A percentile compares a stretch with the other conserved stretches of the same genome.
Evolutionary conservation across 1,140 invertebrate species (phyloP).

Genomic region (Drosophila asahinai): DNA sequence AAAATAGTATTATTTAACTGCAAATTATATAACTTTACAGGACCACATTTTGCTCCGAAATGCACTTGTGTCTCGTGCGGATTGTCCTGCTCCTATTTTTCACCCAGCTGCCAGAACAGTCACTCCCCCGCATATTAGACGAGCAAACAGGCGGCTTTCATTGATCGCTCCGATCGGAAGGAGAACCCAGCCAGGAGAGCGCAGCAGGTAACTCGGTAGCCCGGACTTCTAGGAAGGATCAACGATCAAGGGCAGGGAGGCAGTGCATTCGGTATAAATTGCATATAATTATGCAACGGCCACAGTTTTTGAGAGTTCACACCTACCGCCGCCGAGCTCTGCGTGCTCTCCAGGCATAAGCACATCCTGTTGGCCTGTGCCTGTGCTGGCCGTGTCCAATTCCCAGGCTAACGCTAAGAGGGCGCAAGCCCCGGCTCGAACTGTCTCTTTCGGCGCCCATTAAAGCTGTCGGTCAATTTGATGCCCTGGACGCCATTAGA

Average conservation of each 20-base stretch:
- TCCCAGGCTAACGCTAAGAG: slow-evolving; percentile 26
- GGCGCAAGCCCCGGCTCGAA: slow-evolving; percentile 10
- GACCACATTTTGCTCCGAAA: not conserved
- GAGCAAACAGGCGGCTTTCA: slow-evolving; percentile 49
- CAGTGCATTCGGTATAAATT: slow-evolving; percentile 56
- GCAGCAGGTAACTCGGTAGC: slow-evolving; percentile 63
- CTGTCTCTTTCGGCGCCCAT: slow-evolving; percentile 40
- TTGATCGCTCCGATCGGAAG: slow-evolving; percentile 28
- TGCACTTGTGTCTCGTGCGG: slow-evolving; percentile 16
- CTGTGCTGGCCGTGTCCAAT: slow-evolving; percentile 51
- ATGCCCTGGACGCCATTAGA: slow-evolving; percentile 68
- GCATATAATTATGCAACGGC: slow-evolving; percentile 80
- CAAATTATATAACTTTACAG: not conserved
- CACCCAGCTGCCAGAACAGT: slow-evolving; percentile 27
- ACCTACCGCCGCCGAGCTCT: slow-evolving; percentile 50
- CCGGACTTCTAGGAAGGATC: slow-evolving; percentile 56
- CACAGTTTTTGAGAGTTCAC: slow-evolving; percentile 64
- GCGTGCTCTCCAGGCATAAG: slow-evolving; percentile 34
- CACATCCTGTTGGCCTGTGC: slow-evolving; percentile 34
- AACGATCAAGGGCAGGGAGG: not conserved
- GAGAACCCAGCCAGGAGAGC: not conserved
- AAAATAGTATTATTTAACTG: not conserved
- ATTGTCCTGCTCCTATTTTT: not conserved
- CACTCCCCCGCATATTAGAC: slow-evolving; percentile 35
- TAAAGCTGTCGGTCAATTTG: slow-evolving; percentile 56